These are phyloP conservation scores for Seira musarum DNA, from an alignment of 2,888 invertebrate genomes.

Conservation along the genomic window DNA sequence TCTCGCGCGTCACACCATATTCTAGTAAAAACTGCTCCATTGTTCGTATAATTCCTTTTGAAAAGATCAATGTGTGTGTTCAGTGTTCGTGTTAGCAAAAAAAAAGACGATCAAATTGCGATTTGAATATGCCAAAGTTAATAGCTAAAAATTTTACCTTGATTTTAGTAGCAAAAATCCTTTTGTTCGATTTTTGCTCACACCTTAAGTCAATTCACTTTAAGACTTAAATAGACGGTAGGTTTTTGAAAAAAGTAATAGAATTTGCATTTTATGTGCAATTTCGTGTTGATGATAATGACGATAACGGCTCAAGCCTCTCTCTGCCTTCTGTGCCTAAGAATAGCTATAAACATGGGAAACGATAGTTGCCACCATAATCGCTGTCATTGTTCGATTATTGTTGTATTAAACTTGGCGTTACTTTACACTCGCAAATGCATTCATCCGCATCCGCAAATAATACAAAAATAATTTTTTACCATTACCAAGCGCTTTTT, in stretches of 20 bases:
- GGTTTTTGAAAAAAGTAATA: too few species aligned
- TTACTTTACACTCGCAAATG: constrained; percentile 13
- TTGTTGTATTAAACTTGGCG: neutral
- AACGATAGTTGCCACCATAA: neutral
- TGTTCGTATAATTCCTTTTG: neutral
- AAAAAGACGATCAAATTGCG: neutral
- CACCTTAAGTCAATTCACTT: constrained; percentile 5
- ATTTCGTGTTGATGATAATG: neutral
- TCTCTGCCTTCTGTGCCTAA: too few species aligned
- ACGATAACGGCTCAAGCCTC: constrained; percentile 36
- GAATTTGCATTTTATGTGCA: neutral
- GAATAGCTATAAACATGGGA: constrained; percentile 24
- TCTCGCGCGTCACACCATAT: neutral
- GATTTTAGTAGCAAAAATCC: constrained; percentile 31
- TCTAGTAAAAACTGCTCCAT: neutral
- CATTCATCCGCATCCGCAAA: constrained; percentile 53
- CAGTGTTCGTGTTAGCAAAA: too few species aligned
- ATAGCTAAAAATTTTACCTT: too few species aligned
- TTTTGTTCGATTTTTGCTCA: neutral
- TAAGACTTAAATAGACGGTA: constrained; percentile 8
- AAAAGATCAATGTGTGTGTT: neutral
- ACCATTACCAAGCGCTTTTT: neutral
- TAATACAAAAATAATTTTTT: neutral
- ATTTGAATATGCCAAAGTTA: neutral
- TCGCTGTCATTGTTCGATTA: constrained; percentile 21